Conservation (phyloP, 2,888 invertebrate genomes). For the Synanthedon formicaeformis region DNA sequence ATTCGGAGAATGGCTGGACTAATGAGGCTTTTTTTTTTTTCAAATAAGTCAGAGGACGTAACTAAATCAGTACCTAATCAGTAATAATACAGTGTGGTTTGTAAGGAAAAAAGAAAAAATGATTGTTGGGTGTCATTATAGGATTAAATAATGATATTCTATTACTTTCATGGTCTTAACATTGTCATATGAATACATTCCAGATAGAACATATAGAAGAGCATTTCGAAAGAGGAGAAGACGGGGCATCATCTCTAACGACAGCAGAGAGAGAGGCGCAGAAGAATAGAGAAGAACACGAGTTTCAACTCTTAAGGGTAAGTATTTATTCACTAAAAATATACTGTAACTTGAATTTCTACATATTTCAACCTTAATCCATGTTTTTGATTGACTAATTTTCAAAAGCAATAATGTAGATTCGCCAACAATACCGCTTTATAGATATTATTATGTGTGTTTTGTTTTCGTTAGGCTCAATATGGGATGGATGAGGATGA, state of each 20-base stretch:
- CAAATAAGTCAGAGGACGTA: too few species aligned
- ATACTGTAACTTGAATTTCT: too few species aligned
- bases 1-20: too few species aligned
- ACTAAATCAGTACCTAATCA: too few species aligned
- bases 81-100: too few species aligned
- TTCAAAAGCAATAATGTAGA: too few species aligned
- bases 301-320: conserved; percentile 82
- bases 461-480: conserved; percentile 70
- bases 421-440: too few species aligned
- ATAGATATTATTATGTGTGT: background rate
- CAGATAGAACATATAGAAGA: conserved; percentile 85
- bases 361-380: too few species aligned
- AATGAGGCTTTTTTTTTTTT: too few species aligned
- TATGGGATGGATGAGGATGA: conserved; percentile 93
- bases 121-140: background rate
- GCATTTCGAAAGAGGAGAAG: conserved; percentile 75
- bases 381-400: background rate
- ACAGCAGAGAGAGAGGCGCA: conserved; percentile 73
- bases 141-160: background rate
- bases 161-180: conserved; percentile 17
- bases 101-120: too few species aligned
- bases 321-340: conserved; percentile 13
- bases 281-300: conserved; percentile 79
- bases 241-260: conserved; percentile 43
- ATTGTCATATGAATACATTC: background rate